Base-by-base conservation (phyloP, 1,140 invertebrate species). In the Pogonus chalceus region DNA sequence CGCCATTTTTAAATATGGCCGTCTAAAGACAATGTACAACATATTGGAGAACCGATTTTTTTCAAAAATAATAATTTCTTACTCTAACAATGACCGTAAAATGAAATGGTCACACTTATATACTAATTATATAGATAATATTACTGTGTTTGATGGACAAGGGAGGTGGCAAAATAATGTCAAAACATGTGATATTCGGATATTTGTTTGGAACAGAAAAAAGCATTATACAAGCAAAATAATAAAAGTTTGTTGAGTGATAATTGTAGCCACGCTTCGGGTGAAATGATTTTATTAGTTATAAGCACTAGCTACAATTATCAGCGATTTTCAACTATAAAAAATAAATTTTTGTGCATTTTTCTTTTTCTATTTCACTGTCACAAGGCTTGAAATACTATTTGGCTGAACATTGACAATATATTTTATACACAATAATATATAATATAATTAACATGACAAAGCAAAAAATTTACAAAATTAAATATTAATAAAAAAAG, bases 161-260 rank as follows among this genome's bases (percentile, higher is more conserved):
- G 18, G 52, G 65, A 65, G 66, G 64, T 61, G 65, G 63, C 66
- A 69, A 68, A 69, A 68, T 61, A 68, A 68, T 64, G 66, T 69
- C 67, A 68, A 70, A 68, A 68, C 66, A 68, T 69, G 66, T 69
- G 65, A n/a, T 18, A 43, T 18, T 43, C 18, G 37, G 37, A 43
- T 43, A 9, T n/a, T n/a, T n/a, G 18, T 10, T 18, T 43, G 37
- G 37, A 43, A 12, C 18, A 43, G 37, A 43, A 43, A 43, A 10
- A 43, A 43, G 37, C 37, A 43, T 43, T 43, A 43, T 43, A 43
- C 37, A 43, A 43, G 37, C 37, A 43, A 43, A 43, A 43, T 43
- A 31, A 31, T 31, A 7, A 43, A 43, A 43, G 37, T 43, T 43
- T 31, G 14, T 7, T 31, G 26, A 10, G 4, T 43, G 37, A 18